These are phyloP conservation scores for Coracias cyanogaster DNA, from an alignment of 2,797 vertebrate species.

Conservation along the genomic window DNA sequence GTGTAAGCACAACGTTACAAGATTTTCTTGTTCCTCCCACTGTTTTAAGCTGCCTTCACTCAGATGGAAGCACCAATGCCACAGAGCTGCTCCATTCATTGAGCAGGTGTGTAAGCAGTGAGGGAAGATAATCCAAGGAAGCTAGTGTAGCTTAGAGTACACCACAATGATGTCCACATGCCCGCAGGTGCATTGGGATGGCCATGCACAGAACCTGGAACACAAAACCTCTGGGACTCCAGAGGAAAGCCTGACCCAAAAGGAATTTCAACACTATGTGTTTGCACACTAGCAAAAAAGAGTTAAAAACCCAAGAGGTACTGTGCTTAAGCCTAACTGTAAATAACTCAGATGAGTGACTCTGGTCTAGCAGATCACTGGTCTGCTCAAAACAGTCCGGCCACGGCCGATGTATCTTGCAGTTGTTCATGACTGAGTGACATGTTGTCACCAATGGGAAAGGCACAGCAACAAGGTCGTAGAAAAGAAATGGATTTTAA, in stretches of 20 bases:
- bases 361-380: background rate
- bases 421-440: background rate
- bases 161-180: fast-evolving
- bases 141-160: background rate
- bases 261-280: background rate
- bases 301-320: background rate
- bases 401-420: background rate
- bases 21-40: background rate
- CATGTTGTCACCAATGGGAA: background rate
- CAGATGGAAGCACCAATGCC: fast-evolving
- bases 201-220: background rate
- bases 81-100: background rate
- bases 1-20: too few relatives aligned
- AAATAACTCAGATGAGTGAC: background rate
- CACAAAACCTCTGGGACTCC: fast-evolving
- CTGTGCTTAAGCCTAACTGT: background rate
- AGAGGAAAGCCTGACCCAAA: background rate
- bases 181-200: background rate
- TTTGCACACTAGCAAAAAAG: background rate
- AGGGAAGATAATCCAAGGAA: background rate
- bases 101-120: background rate
- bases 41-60: background rate
- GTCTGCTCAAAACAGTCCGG: background rate
- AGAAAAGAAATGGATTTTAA: background rate
- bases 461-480: background rate